Conservation (phyloP, 2,113 vertebrate genomes). For the Telmatochromis sp. region DNA sequence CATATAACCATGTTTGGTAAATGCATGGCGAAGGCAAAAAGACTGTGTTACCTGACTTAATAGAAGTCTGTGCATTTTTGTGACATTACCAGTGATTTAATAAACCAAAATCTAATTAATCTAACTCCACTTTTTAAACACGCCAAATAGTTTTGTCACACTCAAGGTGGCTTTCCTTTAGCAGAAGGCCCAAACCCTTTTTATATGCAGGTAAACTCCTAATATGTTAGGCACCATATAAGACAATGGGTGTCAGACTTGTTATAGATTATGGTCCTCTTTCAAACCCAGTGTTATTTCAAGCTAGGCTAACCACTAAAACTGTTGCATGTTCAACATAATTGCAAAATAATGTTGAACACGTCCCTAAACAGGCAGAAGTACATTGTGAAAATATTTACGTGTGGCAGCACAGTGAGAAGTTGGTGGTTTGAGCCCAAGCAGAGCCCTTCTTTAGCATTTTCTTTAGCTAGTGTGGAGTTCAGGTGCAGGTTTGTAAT, state of each 20-base stretch:
- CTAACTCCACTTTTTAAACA: neutral
- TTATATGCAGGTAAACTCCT: neutral
- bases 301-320: neutral
- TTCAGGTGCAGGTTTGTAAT: neutral
- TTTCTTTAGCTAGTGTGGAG: neutral
- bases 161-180: neutral
- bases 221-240: neutral
- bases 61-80: neutral
- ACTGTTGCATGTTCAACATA: neutral
- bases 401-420: accelerated
- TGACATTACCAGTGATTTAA: neutral
- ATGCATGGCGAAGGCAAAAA: neutral
- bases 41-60: neutral
- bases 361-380: accelerated
- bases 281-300: neutral
- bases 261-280: neutral
- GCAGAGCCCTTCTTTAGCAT: neutral
- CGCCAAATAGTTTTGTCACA: neutral
- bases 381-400: neutral
- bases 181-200: neutral
- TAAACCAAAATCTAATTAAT: neutral
- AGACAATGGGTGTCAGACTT: neutral
- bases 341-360: neutral
- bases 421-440: neutral
- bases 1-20: neutral